phyloP scores from a whole-genome alignment of 2,888 invertebrate species.

The Anodontia alba region DNA sequence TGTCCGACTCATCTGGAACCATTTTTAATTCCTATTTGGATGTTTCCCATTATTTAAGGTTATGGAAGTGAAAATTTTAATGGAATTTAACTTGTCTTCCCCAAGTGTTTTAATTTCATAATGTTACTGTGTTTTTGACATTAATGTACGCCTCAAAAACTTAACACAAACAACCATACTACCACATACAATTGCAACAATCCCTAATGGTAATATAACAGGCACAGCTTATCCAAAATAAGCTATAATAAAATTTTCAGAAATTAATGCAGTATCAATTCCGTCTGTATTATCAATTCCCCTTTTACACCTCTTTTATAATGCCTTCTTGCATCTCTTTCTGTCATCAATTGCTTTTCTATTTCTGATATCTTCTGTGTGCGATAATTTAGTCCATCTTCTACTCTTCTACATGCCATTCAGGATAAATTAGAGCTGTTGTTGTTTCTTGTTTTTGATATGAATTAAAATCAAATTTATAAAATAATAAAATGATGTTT shows the following conservation, averaged over 20 bases:
- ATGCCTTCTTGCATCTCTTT: conserved; percentile 26
- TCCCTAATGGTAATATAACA: conserved; percentile 36
- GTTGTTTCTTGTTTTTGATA: conserved; percentile 40
- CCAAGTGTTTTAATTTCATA: not conserved
- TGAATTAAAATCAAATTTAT: not conserved
- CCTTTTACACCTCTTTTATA: conserved; percentile 37
- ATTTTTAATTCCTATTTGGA: not conserved
- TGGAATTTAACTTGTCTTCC: not conserved
- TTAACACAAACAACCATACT: not conserved
- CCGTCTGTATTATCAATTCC: conserved; percentile 35
- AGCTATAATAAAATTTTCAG: conserved; percentile 35
- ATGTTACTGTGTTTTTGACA: conserved; percentile 13
- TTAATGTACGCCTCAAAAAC: not conserved
- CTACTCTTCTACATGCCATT: conserved; percentile 17
- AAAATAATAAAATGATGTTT: not conserved
- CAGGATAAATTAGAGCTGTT: conserved; percentile 47
- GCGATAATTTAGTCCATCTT: conserved; percentile 51
- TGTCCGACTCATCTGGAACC: not conserved
- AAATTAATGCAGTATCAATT: conserved; percentile 40
- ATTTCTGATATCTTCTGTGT: conserved; percentile 50
- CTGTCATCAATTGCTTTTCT: conserved; percentile 35
- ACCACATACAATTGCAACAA: conserved; percentile 27
- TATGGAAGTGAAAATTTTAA: not conserved
- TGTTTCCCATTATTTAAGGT: not conserved
- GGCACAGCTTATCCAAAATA: conserved; percentile 23